Conservation (phyloP, 2,888 invertebrate genomes). For the Hydrotaea cyrtoneurina region DNA sequence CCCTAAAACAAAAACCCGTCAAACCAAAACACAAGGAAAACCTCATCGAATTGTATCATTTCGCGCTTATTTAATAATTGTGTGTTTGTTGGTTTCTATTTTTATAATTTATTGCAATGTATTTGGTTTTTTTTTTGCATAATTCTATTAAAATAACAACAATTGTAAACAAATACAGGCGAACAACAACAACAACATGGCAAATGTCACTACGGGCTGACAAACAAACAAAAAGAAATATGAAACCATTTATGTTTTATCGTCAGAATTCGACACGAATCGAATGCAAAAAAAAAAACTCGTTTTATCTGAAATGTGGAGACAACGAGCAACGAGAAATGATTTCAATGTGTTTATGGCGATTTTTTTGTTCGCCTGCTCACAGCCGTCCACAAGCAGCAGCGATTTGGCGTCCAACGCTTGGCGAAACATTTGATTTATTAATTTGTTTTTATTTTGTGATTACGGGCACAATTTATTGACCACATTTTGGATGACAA, state of each 20-base stretch:
- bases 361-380: slow-evolving; percentile 18
- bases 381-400: not conserved
- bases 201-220: not conserved
- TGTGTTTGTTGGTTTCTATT: not conserved
- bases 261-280: not conserved
- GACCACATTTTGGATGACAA: slow-evolving; percentile 1
- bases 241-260: slow-evolving; percentile 26
- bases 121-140: no score
- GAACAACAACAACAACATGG: not conserved
- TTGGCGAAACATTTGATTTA: slow-evolving; percentile 17
- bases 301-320: not conserved
- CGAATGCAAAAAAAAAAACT: not conserved
- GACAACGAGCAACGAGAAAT: not conserved
- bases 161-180: not conserved
- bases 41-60: slow-evolving; percentile 37
- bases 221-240: slow-evolving; percentile 19
- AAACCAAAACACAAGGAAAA: not conserved
- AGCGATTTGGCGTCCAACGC: not conserved
- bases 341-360: slow-evolving; percentile 24
- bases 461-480: slow-evolving; percentile 8
- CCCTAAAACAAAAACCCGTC: slow-evolving; percentile 31
- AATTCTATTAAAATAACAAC: slow-evolving; percentile 10
- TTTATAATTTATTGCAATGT: slow-evolving; percentile 38
- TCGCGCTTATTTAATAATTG: slow-evolving; percentile 30
- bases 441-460: slow-evolving; percentile 2